phyloP scores from a whole-genome alignment of 2,797 vertebrate genomes.

The Sarcophilus harrisii region DNA sequence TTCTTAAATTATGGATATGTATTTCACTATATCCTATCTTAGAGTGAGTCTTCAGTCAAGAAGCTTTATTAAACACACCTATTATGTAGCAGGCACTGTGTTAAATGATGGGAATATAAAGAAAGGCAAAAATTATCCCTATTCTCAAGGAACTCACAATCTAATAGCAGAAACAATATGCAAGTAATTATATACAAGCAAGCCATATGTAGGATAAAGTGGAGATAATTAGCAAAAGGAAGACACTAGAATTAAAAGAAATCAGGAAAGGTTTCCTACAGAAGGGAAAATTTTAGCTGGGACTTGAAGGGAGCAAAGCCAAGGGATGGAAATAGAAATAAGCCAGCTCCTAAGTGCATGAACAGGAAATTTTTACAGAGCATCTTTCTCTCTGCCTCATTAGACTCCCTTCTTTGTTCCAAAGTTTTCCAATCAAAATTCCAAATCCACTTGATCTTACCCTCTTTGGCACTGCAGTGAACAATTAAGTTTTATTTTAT shows the following conservation, averaged over 20 bases:
- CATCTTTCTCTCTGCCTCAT: not conserved
- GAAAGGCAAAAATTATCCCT: not conserved
- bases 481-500: not conserved
- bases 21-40: not conserved
- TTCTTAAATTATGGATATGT: not conserved
- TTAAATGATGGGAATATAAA: not conserved
- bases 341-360: not conserved
- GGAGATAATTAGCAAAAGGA: not conserved
- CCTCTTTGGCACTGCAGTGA: not conserved
- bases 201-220: not conserved
- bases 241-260: not conserved
- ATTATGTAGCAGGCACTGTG: not conserved
- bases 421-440: not conserved
- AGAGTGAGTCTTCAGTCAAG: too few relatives aligned
- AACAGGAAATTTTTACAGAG: not conserved
- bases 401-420: not conserved
- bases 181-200: not conserved
- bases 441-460: not conserved
- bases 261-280: not conserved
- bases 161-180: not conserved
- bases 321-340: not conserved
- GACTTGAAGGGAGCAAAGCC: not conserved
- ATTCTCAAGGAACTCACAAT: not conserved
- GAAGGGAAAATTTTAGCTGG: not conserved
- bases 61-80: too few relatives aligned